phyloP scores from a whole-genome alignment of 1,140 invertebrate species.

The Periplaneta americana region DNA sequence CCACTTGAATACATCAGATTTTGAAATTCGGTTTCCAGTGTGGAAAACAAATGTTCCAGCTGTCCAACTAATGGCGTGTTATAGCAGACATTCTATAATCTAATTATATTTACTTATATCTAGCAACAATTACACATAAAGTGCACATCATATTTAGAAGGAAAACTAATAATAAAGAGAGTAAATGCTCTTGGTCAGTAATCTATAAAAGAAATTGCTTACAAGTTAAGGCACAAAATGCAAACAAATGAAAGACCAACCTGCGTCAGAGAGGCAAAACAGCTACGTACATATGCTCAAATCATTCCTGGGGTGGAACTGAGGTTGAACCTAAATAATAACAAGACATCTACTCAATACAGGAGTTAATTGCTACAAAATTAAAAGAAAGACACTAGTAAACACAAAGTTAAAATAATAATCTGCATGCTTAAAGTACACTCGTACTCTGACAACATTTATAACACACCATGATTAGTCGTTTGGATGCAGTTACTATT shows the following conservation, averaged over 20 bases:
- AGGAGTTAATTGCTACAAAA: conserved; percentile 1
- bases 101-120: no score
- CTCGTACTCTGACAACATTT: not conserved
- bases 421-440: not conserved
- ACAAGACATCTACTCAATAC: not conserved
- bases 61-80: no score
- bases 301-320: conserved; percentile 10
- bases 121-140: no score
- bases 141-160: no score
- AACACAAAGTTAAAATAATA: not conserved
- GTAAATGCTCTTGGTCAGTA: not conserved
- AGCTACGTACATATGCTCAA: not conserved
- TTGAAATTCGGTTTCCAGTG: no score
- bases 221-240: no score
- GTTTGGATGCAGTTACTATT: not conserved
- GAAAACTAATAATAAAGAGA: no score
- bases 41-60: no score
- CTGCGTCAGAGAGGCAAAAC: conserved; percentile 1
- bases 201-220: not conserved
- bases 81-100: no score
- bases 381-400: conserved; percentile 12
- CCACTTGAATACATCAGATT: no score
- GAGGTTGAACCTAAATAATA: conserved; percentile 15
- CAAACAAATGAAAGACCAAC: not conserved
- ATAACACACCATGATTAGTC: not conserved